phyloP scores from a whole-genome alignment of 2,888 invertebrate genomes.

The Pinctada fucata region DNA sequence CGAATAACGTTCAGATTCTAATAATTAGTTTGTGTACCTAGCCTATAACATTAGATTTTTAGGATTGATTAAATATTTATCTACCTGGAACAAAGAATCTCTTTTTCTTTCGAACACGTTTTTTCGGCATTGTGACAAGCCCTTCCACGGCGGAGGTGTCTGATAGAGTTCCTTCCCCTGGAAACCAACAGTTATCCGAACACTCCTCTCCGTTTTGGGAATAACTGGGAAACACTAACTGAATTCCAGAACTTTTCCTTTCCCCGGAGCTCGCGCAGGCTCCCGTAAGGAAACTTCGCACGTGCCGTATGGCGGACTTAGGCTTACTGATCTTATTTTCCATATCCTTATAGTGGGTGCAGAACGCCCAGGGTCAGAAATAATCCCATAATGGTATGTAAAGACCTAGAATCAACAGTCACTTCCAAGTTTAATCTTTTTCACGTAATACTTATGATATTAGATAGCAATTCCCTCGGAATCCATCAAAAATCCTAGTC shows the following conservation, averaged over 20 bases:
- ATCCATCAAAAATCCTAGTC: too few species aligned
- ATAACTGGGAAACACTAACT: conserved; percentile 6
- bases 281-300: conserved; percentile 8
- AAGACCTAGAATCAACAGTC: too few species aligned
- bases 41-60: too few species aligned
- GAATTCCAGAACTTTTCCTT: conserved; percentile 1
- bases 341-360: neutral
- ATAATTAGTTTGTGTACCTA: too few species aligned
- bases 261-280: neutral
- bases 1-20: too few species aligned
- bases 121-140: conserved; percentile 26
- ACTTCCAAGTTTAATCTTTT: too few species aligned
- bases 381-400: too few species aligned
- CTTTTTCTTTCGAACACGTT: conserved; percentile 20
- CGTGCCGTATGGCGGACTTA: conserved; percentile 10
- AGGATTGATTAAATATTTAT: neutral
- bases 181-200: conserved; percentile 18
- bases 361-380: too few species aligned
- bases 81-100: conserved; percentile 27
- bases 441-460: too few species aligned
- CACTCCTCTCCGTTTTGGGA: conserved; percentile 5
- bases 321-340: conserved; percentile 21
- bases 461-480: too few species aligned
- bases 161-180: conserved; percentile 6
- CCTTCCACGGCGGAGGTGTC: conserved; percentile 10